These are phyloP conservation scores for Drosophila lowei DNA, from an alignment of 1,140 invertebrate genomes.

Conservation along the genomic window DNA sequence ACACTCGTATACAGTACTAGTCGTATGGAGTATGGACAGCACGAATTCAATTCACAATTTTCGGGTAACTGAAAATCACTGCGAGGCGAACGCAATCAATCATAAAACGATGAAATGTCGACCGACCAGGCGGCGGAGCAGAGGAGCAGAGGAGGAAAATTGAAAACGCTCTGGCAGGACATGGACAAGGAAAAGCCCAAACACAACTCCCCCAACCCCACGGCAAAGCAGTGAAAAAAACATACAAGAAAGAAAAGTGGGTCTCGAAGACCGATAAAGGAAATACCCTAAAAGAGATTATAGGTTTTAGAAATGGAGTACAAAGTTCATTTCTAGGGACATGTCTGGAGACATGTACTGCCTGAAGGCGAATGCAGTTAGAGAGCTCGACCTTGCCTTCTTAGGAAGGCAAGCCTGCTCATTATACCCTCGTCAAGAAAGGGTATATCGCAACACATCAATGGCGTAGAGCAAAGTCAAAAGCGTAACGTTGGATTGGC, in stretches of 20 bases:
- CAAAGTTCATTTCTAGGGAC: too few species aligned
- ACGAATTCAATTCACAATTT: conserved; percentile 75
- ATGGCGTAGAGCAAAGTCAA: conserved; percentile 11
- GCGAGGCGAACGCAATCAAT: conserved; percentile 73
- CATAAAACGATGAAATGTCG: conserved; percentile 77
- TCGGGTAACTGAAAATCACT: conserved; percentile 70
- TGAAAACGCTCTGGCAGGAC: conserved; percentile 64
- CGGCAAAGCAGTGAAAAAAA: neutral
- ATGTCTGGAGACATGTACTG: too few species aligned
- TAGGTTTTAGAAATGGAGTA: too few species aligned
- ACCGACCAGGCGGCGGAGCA: conserved; percentile 25
- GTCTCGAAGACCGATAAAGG: too few species aligned
- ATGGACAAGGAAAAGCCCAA: conserved; percentile 37
- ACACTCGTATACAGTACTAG: neutral
- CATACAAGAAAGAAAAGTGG: neutral
- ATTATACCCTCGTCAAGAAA: too few species aligned
- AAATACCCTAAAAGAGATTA: too few species aligned
- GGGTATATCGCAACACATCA: neutral
- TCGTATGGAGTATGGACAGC: conserved; percentile 4
- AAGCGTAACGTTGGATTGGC: conserved; percentile 43
- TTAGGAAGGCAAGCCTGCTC: too few species aligned
- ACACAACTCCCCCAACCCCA: neutral
- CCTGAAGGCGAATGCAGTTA: too few species aligned
- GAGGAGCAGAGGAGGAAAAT: conserved; percentile 44
- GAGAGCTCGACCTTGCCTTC: too few species aligned